These are phyloP conservation scores for Thalassophryne amazonica DNA, from an alignment of 2,797 vertebrate species.

Conservation along the genomic window DNA sequence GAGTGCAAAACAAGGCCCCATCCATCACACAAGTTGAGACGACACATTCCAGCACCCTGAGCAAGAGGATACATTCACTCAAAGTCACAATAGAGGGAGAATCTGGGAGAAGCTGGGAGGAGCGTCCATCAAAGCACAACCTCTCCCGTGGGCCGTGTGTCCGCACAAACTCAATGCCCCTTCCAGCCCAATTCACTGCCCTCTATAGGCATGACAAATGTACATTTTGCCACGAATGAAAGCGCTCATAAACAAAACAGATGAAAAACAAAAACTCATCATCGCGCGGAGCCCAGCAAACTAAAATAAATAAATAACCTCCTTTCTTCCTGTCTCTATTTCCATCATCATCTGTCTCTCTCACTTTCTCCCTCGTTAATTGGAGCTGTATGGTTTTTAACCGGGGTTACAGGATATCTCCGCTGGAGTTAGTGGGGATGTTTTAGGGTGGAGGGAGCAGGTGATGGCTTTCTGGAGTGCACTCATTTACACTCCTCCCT, in stretches of 20 bases:
- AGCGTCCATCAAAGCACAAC: constrained; percentile 77
- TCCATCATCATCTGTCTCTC: constrained; percentile 10
- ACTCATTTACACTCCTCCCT: constrained; percentile 83
- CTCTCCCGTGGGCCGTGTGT: constrained; percentile 65
- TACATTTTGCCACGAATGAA: constrained; percentile 72
- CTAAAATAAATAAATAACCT: constrained; percentile 40
- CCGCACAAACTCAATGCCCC: constrained; percentile 68
- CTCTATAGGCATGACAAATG: constrained; percentile 77
- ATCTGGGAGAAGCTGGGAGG: constrained; percentile 77
- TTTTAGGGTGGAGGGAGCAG: constrained; percentile 79
- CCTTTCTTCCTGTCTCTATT: constrained; percentile 7
- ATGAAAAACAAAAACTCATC: constrained; percentile 29
- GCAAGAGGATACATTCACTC: constrained; percentile 84
- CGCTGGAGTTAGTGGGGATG: constrained; percentile 64
- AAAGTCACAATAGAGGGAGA: constrained; percentile 79
- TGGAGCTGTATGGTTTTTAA: constrained; percentile 45
- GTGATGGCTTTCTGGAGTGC: constrained; percentile 84
- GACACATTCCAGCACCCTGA: constrained; percentile 81
- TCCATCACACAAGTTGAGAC: constrained; percentile 82
- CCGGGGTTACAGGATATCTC: constrained; percentile 55
- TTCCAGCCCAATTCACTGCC: constrained; percentile 62
- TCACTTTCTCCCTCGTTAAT: constrained; percentile 38
- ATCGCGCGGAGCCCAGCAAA: constrained; percentile 39
- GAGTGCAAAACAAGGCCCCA: constrained; percentile 86
- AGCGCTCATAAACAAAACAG: constrained; percentile 56